These are phyloP conservation scores for Halesus radiatus DNA, from an alignment of 1,140 invertebrate genomes.

Conservation along the genomic window DNA sequence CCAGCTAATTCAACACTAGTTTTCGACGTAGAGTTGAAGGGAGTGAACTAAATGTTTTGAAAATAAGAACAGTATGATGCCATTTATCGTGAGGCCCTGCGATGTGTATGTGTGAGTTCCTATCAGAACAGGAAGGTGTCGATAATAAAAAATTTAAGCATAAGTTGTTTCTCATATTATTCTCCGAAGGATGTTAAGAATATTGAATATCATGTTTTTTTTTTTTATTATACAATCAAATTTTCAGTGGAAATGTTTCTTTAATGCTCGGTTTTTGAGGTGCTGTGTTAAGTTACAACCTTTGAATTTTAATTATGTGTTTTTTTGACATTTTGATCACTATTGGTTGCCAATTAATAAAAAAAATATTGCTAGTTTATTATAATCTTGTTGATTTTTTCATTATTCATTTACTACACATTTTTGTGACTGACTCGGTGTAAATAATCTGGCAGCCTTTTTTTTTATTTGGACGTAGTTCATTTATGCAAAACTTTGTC, in stretches of 20 bases:
- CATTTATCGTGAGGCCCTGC: slow-evolving; percentile 2
- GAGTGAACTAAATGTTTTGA: slow-evolving; percentile 74
- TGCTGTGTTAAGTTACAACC: not conserved
- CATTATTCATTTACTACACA: not conserved
- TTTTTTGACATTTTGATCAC: not conserved
- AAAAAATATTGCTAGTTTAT: not conserved
- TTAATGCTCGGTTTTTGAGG: slow-evolving; percentile 5
- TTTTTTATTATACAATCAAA: not conserved
- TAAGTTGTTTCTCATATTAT: not conserved
- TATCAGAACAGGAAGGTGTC: not conserved
- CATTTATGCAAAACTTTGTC: not conserved
- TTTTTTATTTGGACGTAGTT: not conserved
- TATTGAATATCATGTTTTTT: not conserved
- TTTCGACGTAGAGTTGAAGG: slow-evolving; percentile 91
- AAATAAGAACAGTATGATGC: slow-evolving; percentile 11
- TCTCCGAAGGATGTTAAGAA: not conserved
- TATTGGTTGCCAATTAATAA: not conserved
- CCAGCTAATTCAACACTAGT: slow-evolving; percentile 86
- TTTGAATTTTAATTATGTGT: not conserved
- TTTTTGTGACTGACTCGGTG: not conserved
- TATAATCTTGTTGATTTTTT: not conserved
- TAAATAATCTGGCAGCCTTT: not conserved
- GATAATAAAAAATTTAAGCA: not conserved
- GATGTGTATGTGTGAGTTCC: not conserved
- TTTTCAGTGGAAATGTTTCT: not conserved